Percentiles rank a stretch among this genome's conserved stretches.
Evolutionary conservation across 2,113 vertebrate genomes (phyloP).

Genomic region (Phylloscopus whistleri): DNA sequence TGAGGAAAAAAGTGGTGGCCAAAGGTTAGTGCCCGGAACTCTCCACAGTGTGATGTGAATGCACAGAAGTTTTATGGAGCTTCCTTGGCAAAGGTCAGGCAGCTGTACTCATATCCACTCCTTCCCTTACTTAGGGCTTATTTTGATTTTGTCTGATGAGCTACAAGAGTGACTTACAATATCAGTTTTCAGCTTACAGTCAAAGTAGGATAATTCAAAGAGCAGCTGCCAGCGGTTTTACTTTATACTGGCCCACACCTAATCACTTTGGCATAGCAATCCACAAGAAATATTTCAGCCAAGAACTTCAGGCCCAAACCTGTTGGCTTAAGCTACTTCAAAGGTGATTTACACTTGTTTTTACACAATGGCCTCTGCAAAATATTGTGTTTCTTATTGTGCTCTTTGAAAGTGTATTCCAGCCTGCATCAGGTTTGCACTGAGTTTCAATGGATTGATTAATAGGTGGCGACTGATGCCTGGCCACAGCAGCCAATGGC

Average conservation of each 20-base stretch:
- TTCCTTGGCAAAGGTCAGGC: not conserved
- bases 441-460: not conserved
- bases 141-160: not conserved
- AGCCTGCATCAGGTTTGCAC: not conserved
- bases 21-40: not conserved
- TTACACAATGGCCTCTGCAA: not conserved
- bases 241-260: not conserved
- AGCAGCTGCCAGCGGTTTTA: not conserved
- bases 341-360: not conserved
- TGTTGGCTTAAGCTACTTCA: not conserved
- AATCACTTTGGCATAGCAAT: not conserved
- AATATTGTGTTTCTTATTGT: not conserved
- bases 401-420: not conserved
- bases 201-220: not conserved
- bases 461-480: not conserved
- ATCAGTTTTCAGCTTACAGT: not conserved
- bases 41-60: accelerated
- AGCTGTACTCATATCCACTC: not conserved
- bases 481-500: not conserved
- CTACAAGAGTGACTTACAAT: not conserved
- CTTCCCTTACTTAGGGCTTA: not conserved
- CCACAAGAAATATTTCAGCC: not conserved
- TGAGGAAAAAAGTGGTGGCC: not conserved
- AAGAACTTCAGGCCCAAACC: not conserved
- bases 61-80: not conserved